Base-by-base conservation (phyloP, 2,113 vertebrate species). In the Antidorcas marsupialis region DNA sequence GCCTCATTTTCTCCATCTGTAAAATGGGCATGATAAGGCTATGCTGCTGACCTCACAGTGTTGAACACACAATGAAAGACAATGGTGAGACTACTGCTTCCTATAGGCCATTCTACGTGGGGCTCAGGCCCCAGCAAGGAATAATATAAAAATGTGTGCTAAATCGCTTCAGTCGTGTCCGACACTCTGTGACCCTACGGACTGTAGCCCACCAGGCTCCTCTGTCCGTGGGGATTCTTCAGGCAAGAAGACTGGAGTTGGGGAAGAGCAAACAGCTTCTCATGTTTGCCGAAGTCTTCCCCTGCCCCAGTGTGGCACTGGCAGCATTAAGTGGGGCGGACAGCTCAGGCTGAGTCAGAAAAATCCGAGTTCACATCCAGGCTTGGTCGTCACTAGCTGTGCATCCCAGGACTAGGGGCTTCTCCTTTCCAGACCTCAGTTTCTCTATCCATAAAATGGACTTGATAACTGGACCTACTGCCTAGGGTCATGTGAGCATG, bases 1-100 rank as follows among this genome's bases (percentile, higher is more conserved):
- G 81, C 36, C 36, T 95, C 47, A 60, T 52, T 86, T 96, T 92
- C 78, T 86, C 84, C 47, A n/a, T 97, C 86, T 67, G n/a, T 78
- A 59, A 93, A 97, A 95, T 81, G 79, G 62, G 52, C 25, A 12
- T 7, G 27, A 19, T 62, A 89, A 76, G 45, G 25, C n/a, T 55
- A 28, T 19, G 15, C 88, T 9, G 50, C 16, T 83, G 59, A 91
- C 57, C 52, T 87, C 30, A 25, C 1, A 13, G 8, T 45, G 45
- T n/a, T 25, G 28, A 83, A 57, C 16, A 30, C 82, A 85, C 67
- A 67, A 55, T 13, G 27, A 82, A 28, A 33, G 60, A 82, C 7
- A 23, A 33, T 23, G 39, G 16, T 3, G 81, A 81, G 57, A 88
- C 57, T 19, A 6, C 8, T 23, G 10, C 43, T 57, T 36, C 25